phyloP scores from a whole-genome alignment of 2,797 vertebrate genomes.

The Syngnathus acus region DNA sequence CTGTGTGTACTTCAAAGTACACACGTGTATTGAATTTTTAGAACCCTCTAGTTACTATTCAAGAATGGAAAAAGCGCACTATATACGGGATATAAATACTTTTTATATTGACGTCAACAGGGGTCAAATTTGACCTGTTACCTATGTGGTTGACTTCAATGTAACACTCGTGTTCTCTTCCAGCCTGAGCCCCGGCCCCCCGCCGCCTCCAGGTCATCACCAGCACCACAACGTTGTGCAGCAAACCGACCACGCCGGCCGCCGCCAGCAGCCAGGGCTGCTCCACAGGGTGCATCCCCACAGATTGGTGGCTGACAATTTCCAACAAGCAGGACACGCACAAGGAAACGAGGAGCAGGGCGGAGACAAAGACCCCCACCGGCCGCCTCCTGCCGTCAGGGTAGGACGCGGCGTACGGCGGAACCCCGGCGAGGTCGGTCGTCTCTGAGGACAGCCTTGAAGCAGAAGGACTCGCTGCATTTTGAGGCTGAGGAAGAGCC shows the following conservation, averaged over 20 bases:
- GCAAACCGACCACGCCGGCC: slow-evolving; percentile 46
- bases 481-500: slow-evolving; percentile 5
- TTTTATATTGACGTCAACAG: too few species aligned
- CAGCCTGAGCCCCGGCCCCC: not conserved
- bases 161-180: slow-evolving; percentile 4
- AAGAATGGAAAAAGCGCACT: too few species aligned
- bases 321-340: slow-evolving; percentile 62
- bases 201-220: slow-evolving; percentile 31
- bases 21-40: too few species aligned
- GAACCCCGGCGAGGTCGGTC: not conserved
- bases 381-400: slow-evolving; percentile 37
- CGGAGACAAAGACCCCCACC: slow-evolving; percentile 57
- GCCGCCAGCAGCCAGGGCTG: slow-evolving; percentile 53
- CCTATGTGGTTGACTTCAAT: slow-evolving; percentile 37
- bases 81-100: too few species aligned
- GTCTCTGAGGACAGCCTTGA: not conserved
- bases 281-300: slow-evolving; percentile 53
- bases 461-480: not conserved
- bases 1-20: not conserved
- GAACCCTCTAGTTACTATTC: too few species aligned
- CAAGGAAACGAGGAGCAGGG: slow-evolving; percentile 64
- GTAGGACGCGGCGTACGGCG: slow-evolving; percentile 26
- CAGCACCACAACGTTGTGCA: slow-evolving; percentile 56
- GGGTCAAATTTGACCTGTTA: slow-evolving; percentile 13
- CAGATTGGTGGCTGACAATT: slow-evolving; percentile 51